Conservation (phyloP, 1,140 invertebrate genomes). For the Ceratina japonica region DNA sequence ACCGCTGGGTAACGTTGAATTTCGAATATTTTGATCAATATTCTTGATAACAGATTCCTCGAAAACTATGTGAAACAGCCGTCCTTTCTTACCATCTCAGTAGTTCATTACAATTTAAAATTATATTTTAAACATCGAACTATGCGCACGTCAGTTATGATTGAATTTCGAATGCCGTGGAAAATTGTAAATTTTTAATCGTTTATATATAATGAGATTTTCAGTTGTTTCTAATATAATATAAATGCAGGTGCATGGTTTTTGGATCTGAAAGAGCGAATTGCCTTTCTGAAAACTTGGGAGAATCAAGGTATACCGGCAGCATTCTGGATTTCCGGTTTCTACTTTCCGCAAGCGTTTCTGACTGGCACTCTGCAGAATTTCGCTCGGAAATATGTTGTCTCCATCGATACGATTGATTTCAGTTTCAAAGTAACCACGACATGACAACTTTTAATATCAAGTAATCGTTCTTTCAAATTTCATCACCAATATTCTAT, state of each 20-base stretch:
- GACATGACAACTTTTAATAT: constrained; percentile 22
- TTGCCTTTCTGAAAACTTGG: constrained; percentile 85
- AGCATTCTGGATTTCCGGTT: constrained; percentile 92
- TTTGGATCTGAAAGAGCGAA: constrained; percentile 80
- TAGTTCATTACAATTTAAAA: no score
- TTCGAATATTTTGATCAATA: neutral
- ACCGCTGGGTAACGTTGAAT: constrained; percentile 82
- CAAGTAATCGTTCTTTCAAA: neutral
- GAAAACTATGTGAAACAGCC: neutral
- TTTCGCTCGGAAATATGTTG: constrained; percentile 86
- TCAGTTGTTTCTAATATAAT: neutral
- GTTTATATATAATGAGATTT: no score
- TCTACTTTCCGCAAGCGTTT: constrained; percentile 93
- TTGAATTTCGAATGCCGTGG: no score
- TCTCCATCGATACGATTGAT: constrained; percentile 88
- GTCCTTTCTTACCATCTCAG: no score
- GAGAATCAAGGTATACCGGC: constrained; percentile 84
- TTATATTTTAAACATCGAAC: no score
- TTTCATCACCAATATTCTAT: neutral
- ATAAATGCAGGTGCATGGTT: constrained; percentile 82
- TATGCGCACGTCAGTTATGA: no score
- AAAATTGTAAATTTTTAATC: no score
- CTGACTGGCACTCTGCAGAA: constrained; percentile 91
- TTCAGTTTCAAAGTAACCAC: constrained; percentile 85
- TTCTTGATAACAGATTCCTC: neutral